Evolutionary conservation across 2,113 vertebrate genomes (phyloP), one percentile per base, ranked within the genome.

Genomic region (Maccullochella peelii): DNA sequence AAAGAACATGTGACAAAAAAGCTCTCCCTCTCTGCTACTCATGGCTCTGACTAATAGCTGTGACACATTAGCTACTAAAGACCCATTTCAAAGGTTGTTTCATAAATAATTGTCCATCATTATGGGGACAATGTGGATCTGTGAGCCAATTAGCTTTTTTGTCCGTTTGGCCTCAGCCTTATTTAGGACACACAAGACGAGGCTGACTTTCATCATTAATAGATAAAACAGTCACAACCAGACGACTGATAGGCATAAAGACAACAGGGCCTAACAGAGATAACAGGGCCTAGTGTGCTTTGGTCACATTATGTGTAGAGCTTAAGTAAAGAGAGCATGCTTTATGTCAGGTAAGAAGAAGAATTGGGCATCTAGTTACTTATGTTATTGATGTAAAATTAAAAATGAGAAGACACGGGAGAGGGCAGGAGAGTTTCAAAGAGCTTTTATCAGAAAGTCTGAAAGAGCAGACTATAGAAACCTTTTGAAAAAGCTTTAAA

Each of bases 61-160:
- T 83, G 76, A 86, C 81, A 89, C 83, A 90, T 85, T 79, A 88
- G 55, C 71, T 78, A 16, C 80, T 80, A 82, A 81, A 82, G 78
- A 68, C 23, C 57, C 30, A 76, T 77, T 89, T 89, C 71, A 75
- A 80, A 77, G 88, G 75, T 80, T 77, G 58, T 66, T 89, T 80
- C 74, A 67, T 83, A 42, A 89, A 78, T 88, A 78, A 93, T 92
- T 92, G 65, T 9, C 84, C 36, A 4, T 90, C 83, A 90, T 90
- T 91, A 91, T 0, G 23, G 10, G 30, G 50, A 87, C 80, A 81
- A 71, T 74, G 62, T 76, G 68, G 61, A 66, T 86, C 42, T 42
- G 63, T 44, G 66, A 40, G 52, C 25, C 44, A 52, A 30, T 47
- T 38, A 36, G 14, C 44, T 59, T 55, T 86, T 77, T 66, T 84